Base-by-base conservation (phyloP, 2,797 vertebrate genomes). In the Poecilia velifera region DNA sequence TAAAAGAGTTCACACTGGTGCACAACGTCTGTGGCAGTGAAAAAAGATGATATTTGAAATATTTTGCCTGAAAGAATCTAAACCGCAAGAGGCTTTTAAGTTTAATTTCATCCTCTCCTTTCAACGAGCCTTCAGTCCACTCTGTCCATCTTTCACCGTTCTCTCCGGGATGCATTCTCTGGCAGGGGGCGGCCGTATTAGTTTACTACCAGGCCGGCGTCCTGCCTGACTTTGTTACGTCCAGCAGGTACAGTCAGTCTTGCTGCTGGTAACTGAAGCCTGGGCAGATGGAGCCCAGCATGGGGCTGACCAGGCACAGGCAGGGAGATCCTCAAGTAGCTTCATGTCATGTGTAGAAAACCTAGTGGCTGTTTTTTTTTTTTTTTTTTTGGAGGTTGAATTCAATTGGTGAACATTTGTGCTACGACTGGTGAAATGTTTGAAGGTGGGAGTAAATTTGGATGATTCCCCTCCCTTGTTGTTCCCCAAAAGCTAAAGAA, bases 91-190 rank as follows among this genome's bases (percentile, higher is more conserved):
- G 49, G 8, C 49, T 51, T 20, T 22, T 22, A 8, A 22, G 49
- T 51, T 22, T 7, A 2, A 43, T 6, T 41, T 86, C 78, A 86
- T 86, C 85, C 2, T 49, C 16, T 49, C 81, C 80, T 86, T 73
- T 80, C 57, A 66, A 81, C 41, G 68, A 82, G 62, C 84, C 76
- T 81, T 76, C 3, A 66, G 74, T 82, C 78, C 76, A 81, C 87
- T 87, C 90, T 88, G 90, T 93, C 91, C 89, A 77, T 91, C 90
- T 90, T 84, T 89, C 80, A 75, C 68, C 84, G 81, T 90, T 88
- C 92, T 94, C 89, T 90, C 86, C 88, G 88, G 91, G 90, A 91
- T 90, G 90, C 86, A 86, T 88, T 91, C 64, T 87, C 84, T 92
- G 91, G 86, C 90, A 89, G 91, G 78, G 83, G 47, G 22, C 66